Conservation (phyloP, 2,113 vertebrate genomes). For the Colinus virginianus region DNA sequence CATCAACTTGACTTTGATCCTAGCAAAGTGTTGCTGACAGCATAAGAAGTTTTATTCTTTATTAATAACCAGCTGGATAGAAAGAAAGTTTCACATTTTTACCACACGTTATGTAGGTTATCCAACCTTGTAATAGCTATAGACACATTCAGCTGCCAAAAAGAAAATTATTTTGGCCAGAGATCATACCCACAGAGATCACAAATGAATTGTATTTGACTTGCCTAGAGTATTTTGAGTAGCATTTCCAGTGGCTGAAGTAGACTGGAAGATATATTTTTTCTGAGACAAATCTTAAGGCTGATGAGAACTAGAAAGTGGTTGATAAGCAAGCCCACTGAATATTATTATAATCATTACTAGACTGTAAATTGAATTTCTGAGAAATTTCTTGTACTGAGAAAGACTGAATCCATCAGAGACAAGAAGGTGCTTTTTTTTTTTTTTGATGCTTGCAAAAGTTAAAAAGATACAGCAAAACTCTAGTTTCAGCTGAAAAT, state of each 20-base stretch:
- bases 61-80: slow-evolving; percentile 3
- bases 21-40: not conserved
- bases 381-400: not conserved
- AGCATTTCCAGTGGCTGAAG: not conserved
- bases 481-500: not conserved
- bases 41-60: not conserved
- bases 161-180: slow-evolving; percentile 39
- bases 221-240: not conserved
- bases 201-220: slow-evolving; percentile 15
- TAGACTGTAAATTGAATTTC: not conserved
- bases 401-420: not conserved
- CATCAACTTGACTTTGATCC: not conserved
- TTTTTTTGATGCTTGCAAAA: not conserved
- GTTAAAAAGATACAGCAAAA: not conserved
- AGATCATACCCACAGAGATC: not conserved
- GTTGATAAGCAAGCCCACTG: not conserved
- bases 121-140: not conserved
- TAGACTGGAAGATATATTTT: not conserved
- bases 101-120: not conserved
- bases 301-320: not conserved
- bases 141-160: not conserved
- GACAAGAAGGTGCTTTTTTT: not conserved
- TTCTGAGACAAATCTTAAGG: not conserved
- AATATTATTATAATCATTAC: not conserved
- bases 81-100: slow-evolving; percentile 11